Percentiles rank a stretch among this genome's conserved stretches.
These are phyloP conservation scores for Sphaerophoria rueppellii DNA, from an alignment of 2,888 invertebrate genomes.

Conservation along the genomic window DNA sequence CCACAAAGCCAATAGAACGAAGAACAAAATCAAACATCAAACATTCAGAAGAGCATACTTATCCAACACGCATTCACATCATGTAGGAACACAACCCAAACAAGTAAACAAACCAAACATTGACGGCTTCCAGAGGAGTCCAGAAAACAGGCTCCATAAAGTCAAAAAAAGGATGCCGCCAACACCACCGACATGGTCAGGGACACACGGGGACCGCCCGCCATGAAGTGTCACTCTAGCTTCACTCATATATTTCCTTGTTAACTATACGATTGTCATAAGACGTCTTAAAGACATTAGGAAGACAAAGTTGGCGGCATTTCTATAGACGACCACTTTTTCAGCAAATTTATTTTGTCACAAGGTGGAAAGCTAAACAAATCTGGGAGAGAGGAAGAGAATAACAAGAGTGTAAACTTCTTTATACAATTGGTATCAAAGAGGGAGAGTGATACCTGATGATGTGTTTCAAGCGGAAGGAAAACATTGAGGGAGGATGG, in stretches of 20 bases:
- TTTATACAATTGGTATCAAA: constrained; percentile 68
- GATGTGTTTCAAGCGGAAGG: constrained; percentile 21
- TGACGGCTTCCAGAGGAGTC: constrained; percentile 40
- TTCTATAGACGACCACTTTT: constrained; percentile 39
- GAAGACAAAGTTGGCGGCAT: constrained; percentile 10
- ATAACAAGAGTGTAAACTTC: constrained; percentile 71
- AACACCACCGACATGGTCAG: neutral
- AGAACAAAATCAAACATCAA: constrained; percentile 51
- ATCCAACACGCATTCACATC: constrained; percentile 32
- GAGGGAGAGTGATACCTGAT: constrained; percentile 30
- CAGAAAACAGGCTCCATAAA: neutral
- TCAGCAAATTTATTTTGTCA: constrained; percentile 66
- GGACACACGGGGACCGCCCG: neutral
- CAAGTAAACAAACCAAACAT: constrained; percentile 57
- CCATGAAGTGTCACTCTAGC: constrained; percentile 41
- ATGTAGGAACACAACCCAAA: constrained; percentile 47
- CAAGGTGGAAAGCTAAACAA: constrained; percentile 70
- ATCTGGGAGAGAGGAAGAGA: constrained; percentile 12
- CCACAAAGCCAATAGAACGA: constrained; percentile 10
- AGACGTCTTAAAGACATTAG: constrained; percentile 21
- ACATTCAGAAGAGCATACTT: constrained; percentile 15
- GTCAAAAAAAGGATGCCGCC: constrained; percentile 34
- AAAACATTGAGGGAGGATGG: constrained; percentile 32
- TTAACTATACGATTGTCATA: constrained; percentile 48
- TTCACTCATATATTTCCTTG: constrained; percentile 42